Evolutionary conservation across 1,140 invertebrate species (phyloP).

Genomic region (Drosophila murphyi): DNA sequence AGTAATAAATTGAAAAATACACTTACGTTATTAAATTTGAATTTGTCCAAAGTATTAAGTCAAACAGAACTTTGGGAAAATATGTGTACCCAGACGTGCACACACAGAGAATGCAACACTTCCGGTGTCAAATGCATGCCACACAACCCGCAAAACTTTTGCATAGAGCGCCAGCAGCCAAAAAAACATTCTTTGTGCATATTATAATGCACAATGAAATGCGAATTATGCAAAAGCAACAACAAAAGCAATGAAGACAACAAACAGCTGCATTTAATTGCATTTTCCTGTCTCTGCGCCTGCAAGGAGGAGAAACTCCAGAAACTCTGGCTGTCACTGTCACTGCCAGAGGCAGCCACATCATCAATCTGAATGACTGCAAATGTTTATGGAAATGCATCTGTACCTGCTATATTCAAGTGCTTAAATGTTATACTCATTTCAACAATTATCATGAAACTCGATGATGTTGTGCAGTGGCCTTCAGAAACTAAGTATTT

Average conservation of each 20-base stretch:
- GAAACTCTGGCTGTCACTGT: constrained; percentile 42
- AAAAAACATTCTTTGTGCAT: constrained; percentile 50
- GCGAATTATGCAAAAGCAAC: constrained; percentile 52
- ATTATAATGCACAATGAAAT: constrained; percentile 59
- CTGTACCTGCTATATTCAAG: constrained; percentile 8
- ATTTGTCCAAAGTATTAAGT: constrained; percentile 25
- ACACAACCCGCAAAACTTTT: constrained; percentile 45
- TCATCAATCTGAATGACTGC: constrained; percentile 29
- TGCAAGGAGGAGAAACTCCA: background rate
- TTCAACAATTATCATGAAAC: constrained; percentile 62
- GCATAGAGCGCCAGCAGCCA: constrained; percentile 25
- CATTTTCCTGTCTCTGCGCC: constrained; percentile 54
- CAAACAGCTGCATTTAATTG: constrained; percentile 53
- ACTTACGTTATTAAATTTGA: constrained; percentile 51
- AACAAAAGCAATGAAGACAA: constrained; percentile 14
- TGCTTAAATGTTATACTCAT: constrained; percentile 45
- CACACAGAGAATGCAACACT: constrained; percentile 56
- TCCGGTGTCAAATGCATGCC: constrained; percentile 37
- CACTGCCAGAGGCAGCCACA: constrained; percentile 32
- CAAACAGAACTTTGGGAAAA: constrained; percentile 20
- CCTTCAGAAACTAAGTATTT: constrained; percentile 44
- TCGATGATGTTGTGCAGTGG: constrained; percentile 37
- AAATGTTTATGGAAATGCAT: constrained; percentile 3
- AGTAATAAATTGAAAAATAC: constrained; percentile 20
- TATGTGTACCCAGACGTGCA: constrained; percentile 26